Conservation (phyloP, 2,797 vertebrate genomes). For the Bradypodion ventrale region DNA sequence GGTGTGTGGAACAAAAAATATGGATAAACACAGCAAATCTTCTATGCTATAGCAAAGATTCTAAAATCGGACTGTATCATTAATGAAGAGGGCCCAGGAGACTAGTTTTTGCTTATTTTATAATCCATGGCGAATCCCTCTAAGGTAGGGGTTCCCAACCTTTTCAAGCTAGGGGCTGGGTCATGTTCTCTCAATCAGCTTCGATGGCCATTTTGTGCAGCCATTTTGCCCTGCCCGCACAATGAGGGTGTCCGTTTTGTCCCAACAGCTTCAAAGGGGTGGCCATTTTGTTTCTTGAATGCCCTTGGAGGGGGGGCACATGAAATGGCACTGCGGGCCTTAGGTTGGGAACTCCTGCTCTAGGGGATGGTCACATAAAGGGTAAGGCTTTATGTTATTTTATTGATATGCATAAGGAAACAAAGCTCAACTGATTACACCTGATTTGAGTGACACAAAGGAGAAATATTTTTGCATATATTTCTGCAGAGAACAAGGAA, state of each 20-base stretch:
- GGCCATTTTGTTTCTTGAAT: too few relatives aligned
- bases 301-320: too few relatives aligned
- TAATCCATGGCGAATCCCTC: neutral
- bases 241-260: too few relatives aligned
- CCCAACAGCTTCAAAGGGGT: too few relatives aligned
- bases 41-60: neutral
- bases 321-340: too few relatives aligned
- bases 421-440: constrained; percentile 36
- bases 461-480: constrained; percentile 27
- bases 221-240: too few relatives aligned
- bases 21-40: neutral
- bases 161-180: too few relatives aligned
- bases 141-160: too few relatives aligned
- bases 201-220: too few relatives aligned
- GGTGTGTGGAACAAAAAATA: neutral
- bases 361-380: neutral
- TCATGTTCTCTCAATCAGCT: too few relatives aligned
- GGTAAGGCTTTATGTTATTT: neutral
- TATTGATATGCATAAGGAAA: constrained; percentile 17
- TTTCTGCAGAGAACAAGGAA: constrained; percentile 38
- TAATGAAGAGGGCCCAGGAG: neutral
- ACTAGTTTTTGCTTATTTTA: neutral
- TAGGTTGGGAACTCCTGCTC: too few relatives aligned
- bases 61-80: neutral
- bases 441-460: constrained; percentile 46